phyloP scores from a whole-genome alignment of 2,113 vertebrate genomes.

The Macaca mulatta region DNA sequence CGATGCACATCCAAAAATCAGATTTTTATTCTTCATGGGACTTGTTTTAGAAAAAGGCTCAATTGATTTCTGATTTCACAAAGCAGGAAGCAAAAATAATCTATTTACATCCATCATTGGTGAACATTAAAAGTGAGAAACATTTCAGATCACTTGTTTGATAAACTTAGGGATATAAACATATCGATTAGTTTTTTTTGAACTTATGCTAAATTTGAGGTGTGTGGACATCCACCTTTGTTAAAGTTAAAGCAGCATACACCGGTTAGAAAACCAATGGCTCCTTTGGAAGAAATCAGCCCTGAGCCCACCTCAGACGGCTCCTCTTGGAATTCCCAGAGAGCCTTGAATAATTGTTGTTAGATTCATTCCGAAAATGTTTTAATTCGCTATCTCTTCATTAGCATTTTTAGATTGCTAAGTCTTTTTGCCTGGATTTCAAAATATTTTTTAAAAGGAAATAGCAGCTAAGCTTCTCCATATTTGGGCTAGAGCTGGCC shows the following conservation, averaged over 20 bases:
- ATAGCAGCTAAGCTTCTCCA: background rate
- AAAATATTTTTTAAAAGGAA: conserved; percentile 12
- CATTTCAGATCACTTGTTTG: background rate
- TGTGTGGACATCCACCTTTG: background rate
- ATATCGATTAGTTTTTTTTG: background rate
- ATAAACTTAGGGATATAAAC: background rate
- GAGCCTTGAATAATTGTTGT: background rate
- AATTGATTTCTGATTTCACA: background rate
- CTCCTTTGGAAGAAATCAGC: background rate
- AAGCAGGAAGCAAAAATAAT: background rate
- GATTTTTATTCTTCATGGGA: background rate
- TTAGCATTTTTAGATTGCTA: conserved; percentile 22
- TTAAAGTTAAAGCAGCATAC: background rate
- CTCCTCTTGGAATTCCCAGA: background rate
- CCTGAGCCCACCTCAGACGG: background rate
- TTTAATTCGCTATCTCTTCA: conserved; percentile 33
- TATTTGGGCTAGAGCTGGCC: conserved; percentile 34
- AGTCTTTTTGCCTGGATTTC: conserved; percentile 31
- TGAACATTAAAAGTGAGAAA: background rate
- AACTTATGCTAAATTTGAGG: background rate
- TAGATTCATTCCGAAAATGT: conserved; percentile 19
- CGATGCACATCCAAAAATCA: background rate
- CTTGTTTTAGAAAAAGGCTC: background rate
- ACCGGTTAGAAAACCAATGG: background rate
- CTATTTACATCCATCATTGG: background rate